Evolutionary conservation across 1,140 invertebrate genomes (phyloP).

Genomic region (Conopomorpha cramerella): DNA sequence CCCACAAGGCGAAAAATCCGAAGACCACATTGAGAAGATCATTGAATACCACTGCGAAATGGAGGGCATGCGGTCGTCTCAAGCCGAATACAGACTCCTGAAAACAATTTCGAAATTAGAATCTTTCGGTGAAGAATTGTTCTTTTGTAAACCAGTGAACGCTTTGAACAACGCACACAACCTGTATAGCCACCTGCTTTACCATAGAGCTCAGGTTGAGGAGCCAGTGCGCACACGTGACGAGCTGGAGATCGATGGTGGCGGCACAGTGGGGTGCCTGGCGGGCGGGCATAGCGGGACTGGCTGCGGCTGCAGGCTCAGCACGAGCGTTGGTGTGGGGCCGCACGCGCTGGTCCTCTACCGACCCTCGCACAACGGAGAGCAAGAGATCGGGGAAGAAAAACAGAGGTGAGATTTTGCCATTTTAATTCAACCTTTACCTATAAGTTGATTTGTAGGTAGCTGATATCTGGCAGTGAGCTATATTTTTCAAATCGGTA

Average conservation of each 20-base stretch:
- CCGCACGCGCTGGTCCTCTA: slow-evolving; percentile 81
- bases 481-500: too few relatives aligned
- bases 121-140: slow-evolving; percentile 83
- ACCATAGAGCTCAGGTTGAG: slow-evolving; percentile 39
- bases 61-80: slow-evolving; percentile 44
- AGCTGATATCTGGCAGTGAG: too few relatives aligned
- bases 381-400: slow-evolving; percentile 62
- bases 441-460: too few relatives aligned
- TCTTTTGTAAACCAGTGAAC: slow-evolving; percentile 69
- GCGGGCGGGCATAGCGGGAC: slow-evolving; percentile 35
- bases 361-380: slow-evolving; percentile 56
- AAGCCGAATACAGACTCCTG: slow-evolving; percentile 80
- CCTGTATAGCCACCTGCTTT: slow-evolving; percentile 50
- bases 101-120: slow-evolving; percentile 78
- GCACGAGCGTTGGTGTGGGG: slow-evolving; percentile 71
- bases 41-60: slow-evolving; percentile 66
- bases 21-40: slow-evolving; percentile 66
- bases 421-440: too few relatives aligned
- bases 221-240: slow-evolving; percentile 45
- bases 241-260: slow-evolving; percentile 49
- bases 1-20: slow-evolving; percentile 64
- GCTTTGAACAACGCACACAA: slow-evolving; percentile 46
- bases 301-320: slow-evolving; percentile 51
- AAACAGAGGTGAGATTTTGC: slow-evolving; percentile 69
- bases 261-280: slow-evolving; percentile 51